Evolutionary conservation across 92 coral and sea anemone genomes (phyloP), one percentile per base, ranked within the genome.

Genomic region (Porites rus): DNA sequence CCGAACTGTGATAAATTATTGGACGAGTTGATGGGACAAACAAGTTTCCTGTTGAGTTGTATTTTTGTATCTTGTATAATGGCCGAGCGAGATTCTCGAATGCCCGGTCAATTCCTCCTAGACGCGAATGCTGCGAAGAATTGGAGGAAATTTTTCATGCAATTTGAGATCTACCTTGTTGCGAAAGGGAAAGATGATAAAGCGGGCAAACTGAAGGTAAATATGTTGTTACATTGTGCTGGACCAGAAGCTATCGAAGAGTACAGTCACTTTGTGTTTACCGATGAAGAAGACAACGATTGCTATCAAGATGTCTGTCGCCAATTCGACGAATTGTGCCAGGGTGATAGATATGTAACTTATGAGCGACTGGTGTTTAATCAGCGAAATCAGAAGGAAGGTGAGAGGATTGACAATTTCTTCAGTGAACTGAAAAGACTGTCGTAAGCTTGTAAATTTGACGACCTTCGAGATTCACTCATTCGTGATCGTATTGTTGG

Each of bases 401-500:
- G 91, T 20, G 95, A 89, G 75, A 24, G 91, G 83, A 82, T 92
- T 21, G 94, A 92, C 22, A 88, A 65, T 61, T 88, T 85, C 77
- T 92, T 88, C 14, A 92, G 89, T 58, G 95, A 89, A 18, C 77
- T 92, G 62, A 90, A 91, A 79, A 84, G 83, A 80, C 83, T 93
- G 18, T 69, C 93, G 25, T 73, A 24, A 24, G 25, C 25, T 24
- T 24, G 25, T 24, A 1, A 24, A 24, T 24, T 24, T 90, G 91
- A 90, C 51, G 51, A 75, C 6, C 86, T 90, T 31, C 76, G 61
- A 89, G 95, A 92, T 74, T 86, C 95, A 51, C 63, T 92, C 11
- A 90, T 90, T 50, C 73, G 93, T 52, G 93, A 93, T 87, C 67
- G 93, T 10, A 84, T 93, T 60, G 93, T 90, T 10, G 93, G 93